A percentile compares a stretch with the other conserved stretches of the same genome.
Conservation (phyloP, 2,113 vertebrate species). For the Erpornis zantholeuca region DNA sequence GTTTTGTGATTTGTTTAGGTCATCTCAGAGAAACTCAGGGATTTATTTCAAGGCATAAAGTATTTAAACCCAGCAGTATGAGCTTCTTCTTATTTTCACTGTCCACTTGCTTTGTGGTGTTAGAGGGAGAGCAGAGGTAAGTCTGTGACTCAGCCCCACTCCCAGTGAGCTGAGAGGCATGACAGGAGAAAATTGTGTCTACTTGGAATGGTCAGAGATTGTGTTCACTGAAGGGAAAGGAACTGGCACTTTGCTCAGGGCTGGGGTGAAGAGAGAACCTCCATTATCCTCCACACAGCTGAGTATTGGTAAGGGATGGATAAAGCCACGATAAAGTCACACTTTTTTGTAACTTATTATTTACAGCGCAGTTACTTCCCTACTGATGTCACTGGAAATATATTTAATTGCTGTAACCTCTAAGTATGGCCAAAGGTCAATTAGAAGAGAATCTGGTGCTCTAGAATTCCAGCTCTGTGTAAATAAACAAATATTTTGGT, state of each 20-base stretch:
- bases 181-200: not conserved
- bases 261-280: not conserved
- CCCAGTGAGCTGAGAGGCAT: rapidly evolving
- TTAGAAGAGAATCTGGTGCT: not conserved
- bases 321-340: not conserved
- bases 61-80: not conserved
- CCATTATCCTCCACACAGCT: not conserved
- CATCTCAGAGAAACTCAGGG: not conserved
- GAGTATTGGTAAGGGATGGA: not conserved
- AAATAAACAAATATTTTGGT: constrained; percentile 37
- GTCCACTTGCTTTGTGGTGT: not conserved
- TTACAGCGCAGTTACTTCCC: not conserved
- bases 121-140: not conserved
- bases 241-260: not conserved
- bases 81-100: not conserved
- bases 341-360: not conserved
- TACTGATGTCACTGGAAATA: not conserved
- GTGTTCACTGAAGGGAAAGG: not conserved
- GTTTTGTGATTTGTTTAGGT: not conserved
- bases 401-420: not conserved
- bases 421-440: not conserved
- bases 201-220: not conserved
- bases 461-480: not conserved
- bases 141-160: not conserved
- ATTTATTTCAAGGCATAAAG: not conserved